Percentiles rank a stretch among this genome's conserved stretches.
These are phyloP conservation scores for Camptogramma bilineatum DNA, from an alignment of 2,888 invertebrate genomes.

Conservation along the genomic window DNA sequence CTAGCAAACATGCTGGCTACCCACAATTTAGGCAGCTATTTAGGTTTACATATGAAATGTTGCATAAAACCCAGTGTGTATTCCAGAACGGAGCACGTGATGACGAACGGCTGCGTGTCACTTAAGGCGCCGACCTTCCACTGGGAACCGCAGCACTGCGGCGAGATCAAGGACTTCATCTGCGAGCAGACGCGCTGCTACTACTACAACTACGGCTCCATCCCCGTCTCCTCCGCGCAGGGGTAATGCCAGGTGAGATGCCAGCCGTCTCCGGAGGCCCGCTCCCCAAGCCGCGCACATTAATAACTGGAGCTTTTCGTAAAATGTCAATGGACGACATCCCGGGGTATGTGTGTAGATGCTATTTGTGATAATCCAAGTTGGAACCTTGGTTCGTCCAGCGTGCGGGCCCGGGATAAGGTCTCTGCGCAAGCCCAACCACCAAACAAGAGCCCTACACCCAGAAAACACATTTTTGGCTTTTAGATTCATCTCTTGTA, in stretches of 20 bases:
- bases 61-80: slow-evolving; percentile 80
- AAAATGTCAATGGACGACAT: slow-evolving; percentile 47
- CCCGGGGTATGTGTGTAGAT: slow-evolving; percentile 53
- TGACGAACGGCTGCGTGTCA: slow-evolving; percentile 90
- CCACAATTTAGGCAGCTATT: no score
- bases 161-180: slow-evolving; percentile 93
- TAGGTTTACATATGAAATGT: slow-evolving; percentile 37
- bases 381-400: slow-evolving; percentile 56
- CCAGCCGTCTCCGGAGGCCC: slow-evolving; percentile 84
- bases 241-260: slow-evolving; percentile 94
- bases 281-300: slow-evolving; percentile 79
- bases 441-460: slow-evolving; percentile 86
- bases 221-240: slow-evolving; percentile 95
- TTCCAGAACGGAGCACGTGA: slow-evolving; percentile 84
- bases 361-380: slow-evolving; percentile 62
- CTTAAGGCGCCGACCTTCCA: slow-evolving; percentile 91
- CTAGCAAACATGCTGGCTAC: no score
- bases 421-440: slow-evolving; percentile 84
- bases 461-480: slow-evolving; percentile 70
- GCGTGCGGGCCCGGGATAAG: slow-evolving; percentile 82
- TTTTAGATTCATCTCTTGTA: slow-evolving; percentile 40
- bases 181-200: slow-evolving; percentile 96
- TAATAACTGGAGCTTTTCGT: slow-evolving; percentile 32
- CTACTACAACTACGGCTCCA: slow-evolving; percentile 96
- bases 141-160: slow-evolving; percentile 94